phyloP scores from a whole-genome alignment of 2,113 vertebrate species.

The Eulemur rufifrons region DNA sequence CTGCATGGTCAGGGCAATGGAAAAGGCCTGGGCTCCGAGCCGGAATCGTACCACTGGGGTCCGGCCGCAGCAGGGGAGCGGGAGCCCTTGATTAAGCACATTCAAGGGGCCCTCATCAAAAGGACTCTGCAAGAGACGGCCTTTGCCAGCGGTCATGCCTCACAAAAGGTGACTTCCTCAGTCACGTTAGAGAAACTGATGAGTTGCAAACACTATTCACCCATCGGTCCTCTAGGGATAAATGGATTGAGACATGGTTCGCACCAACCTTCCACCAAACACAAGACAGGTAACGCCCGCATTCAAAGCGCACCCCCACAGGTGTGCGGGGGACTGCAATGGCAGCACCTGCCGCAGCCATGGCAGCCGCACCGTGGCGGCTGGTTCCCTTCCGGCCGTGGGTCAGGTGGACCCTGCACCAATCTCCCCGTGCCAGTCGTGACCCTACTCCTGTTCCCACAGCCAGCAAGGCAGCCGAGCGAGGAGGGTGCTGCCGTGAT shows the following conservation, averaged over 20 bases:
- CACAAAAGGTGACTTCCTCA: fast-evolving
- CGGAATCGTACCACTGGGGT: fast-evolving
- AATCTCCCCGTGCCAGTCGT: fast-evolving
- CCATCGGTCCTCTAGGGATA: neutral
- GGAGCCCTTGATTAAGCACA: fast-evolving
- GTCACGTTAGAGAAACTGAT: fast-evolving
- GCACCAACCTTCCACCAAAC: neutral
- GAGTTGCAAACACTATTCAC: too few species aligned
- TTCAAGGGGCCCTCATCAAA: too few species aligned
- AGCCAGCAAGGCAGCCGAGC: neutral
- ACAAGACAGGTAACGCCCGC: too few species aligned
- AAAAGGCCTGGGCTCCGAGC: fast-evolving
- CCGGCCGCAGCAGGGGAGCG: neutral
- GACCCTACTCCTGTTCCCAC: too few species aligned
- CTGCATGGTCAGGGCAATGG: fast-evolving
- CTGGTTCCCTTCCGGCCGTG: fast-evolving
- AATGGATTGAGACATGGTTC: fast-evolving
- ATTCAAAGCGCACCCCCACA: too few species aligned
- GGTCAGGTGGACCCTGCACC: fast-evolving
- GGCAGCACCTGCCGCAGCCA: fast-evolving
- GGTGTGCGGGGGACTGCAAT: fast-evolving
- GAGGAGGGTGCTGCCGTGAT: fast-evolving
- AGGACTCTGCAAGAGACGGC: neutral
- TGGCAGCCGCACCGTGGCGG: fast-evolving
- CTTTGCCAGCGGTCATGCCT: neutral